Conservation (phyloP, 2,113 vertebrate species). For the Perccottus glenii region DNA sequence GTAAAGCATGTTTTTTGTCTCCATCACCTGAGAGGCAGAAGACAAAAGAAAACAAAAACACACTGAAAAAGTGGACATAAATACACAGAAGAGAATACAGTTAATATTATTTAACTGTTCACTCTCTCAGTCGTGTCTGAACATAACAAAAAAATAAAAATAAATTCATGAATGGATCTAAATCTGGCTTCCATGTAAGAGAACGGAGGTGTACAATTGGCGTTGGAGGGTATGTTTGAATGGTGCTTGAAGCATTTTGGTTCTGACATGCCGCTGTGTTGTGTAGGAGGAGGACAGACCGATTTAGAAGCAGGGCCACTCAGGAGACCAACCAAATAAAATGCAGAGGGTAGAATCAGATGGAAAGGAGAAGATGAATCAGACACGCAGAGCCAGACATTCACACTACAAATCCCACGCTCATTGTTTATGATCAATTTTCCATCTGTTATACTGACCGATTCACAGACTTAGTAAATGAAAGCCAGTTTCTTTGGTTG, state of each 20-base stretch:
- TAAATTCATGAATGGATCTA: constrained; percentile 68
- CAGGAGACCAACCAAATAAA: constrained; percentile 71
- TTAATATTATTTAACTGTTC: constrained; percentile 35
- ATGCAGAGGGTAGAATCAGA: constrained; percentile 63
- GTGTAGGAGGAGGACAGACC: constrained; percentile 73
- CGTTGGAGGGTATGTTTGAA: constrained; percentile 61
- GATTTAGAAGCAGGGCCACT: constrained; percentile 78
- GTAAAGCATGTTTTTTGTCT: constrained; percentile 99
- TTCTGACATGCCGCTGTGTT: constrained; percentile 43
- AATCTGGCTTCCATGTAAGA: constrained; percentile 58
- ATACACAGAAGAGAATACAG: constrained; percentile 13
- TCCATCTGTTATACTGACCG: constrained; percentile 72
- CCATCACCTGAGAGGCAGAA: constrained; percentile 88
- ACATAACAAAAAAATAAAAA: constrained; percentile 37
- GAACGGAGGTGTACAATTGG: constrained; percentile 64
- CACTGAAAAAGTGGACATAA: neutral
- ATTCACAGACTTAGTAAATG: constrained; percentile 66
- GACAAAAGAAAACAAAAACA: constrained; percentile 17
- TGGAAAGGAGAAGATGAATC: constrained; percentile 71
- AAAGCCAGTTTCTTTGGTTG: constrained; percentile 35
- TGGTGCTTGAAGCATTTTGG: constrained; percentile 61
- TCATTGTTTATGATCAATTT: constrained; percentile 71
- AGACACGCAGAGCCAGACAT: constrained; percentile 69
- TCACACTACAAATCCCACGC: constrained; percentile 73
- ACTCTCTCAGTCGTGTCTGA: constrained; percentile 30